Percentiles rank a stretch among this genome's conserved stretches.
These are phyloP conservation scores for Rhinolophus ferrumequinum DNA, from an alignment of 2,113 vertebrate species.

Conservation along the genomic window DNA sequence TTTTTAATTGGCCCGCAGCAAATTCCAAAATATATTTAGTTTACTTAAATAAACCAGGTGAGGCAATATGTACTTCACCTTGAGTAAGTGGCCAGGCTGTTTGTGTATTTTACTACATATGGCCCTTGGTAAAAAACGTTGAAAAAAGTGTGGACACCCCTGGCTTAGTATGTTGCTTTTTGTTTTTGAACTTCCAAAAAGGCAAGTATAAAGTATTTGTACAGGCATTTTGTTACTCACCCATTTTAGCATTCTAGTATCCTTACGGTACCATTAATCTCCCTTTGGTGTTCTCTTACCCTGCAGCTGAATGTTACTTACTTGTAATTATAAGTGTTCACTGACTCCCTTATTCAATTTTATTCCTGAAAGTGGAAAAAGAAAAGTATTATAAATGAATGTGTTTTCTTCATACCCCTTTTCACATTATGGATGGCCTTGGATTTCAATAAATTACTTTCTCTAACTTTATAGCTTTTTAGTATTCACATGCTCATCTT, in stretches of 20 bases:
- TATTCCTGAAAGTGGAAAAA: not conserved
- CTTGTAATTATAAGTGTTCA: not conserved
- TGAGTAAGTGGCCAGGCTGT: too few relatives aligned
- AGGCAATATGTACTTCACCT: too few relatives aligned
- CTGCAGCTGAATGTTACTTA: not conserved
- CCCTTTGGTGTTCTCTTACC: not conserved
- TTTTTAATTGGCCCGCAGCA: too few relatives aligned
- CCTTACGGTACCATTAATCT: not conserved
- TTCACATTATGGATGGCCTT: not conserved
- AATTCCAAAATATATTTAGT: too few relatives aligned
- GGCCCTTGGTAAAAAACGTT: too few relatives aligned
- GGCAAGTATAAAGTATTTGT: not conserved
- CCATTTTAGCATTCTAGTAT: not conserved
- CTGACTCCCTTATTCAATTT: not conserved
- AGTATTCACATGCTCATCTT: not conserved
- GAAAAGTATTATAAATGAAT: not conserved
- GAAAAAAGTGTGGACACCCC: too few relatives aligned
- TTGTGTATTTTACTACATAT: too few relatives aligned
- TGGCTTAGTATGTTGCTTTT: not conserved
- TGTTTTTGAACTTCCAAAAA: conserved; percentile 22
- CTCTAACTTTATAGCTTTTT: not conserved
- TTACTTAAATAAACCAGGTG: too few relatives aligned
- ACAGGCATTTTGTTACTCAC: not conserved
- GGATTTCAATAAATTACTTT: not conserved
- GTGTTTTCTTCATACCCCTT: not conserved